These are phyloP conservation scores for Poeciliopsis turneri DNA, from an alignment of 2,797 vertebrate species.

Conservation along the genomic window DNA sequence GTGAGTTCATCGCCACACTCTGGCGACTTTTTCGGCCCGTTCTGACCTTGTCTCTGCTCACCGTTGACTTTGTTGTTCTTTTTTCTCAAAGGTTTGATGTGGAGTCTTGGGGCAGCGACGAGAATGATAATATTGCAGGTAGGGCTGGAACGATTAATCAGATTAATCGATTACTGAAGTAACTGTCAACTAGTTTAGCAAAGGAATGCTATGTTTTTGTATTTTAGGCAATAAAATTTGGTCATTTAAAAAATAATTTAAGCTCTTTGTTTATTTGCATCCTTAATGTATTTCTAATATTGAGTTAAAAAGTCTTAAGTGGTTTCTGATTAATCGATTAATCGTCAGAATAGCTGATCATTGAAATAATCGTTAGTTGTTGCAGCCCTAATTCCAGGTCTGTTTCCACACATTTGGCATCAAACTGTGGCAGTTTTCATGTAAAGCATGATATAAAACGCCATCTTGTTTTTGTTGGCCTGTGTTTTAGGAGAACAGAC, in stretches of 20 bases:
- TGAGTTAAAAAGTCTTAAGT: too few species aligned
- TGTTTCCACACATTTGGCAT: background rate
- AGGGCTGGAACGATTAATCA: constrained; percentile 5
- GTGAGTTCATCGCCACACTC: constrained; percentile 58
- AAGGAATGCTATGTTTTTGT: too few species aligned
- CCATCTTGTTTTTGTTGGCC: background rate
- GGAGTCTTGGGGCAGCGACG: constrained; percentile 78
- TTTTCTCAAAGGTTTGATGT: constrained; percentile 64
- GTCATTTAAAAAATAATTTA: too few species aligned
- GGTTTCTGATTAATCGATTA: too few species aligned
- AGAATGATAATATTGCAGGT: constrained; percentile 76
- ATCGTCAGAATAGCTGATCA: too few species aligned
- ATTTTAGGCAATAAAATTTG: too few species aligned
- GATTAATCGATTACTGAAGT: too few species aligned
- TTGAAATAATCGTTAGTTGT: too few species aligned
- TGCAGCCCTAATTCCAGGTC: constrained; percentile 43
- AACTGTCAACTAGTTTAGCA: too few species aligned
- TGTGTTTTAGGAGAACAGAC: constrained; percentile 59
- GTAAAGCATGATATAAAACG: background rate
- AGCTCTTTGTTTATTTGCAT: too few species aligned
- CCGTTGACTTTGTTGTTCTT: background rate
- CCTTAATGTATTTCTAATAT: too few species aligned
- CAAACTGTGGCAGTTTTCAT: background rate
- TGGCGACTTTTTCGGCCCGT: background rate
- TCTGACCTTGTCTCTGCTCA: background rate